Conservation (phyloP, 1,140 invertebrate species). For the Liolophura sinensis region DNA sequence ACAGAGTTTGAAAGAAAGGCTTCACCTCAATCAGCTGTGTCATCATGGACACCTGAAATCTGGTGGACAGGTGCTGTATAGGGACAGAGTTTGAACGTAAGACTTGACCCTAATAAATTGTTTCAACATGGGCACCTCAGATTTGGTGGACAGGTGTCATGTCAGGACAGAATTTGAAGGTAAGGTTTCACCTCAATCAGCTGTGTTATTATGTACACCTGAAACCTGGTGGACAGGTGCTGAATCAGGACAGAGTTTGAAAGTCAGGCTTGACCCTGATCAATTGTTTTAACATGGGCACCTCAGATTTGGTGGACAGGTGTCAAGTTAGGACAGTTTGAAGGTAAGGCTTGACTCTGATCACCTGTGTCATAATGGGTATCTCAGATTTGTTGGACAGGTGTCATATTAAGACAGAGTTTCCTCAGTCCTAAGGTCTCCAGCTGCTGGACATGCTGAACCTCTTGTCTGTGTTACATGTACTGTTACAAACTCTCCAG, state of each 20-base stretch:
- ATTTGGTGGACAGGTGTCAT: too few species aligned
- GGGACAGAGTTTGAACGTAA: constrained; percentile 94
- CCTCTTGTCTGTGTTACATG: too few species aligned
- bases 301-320: too few species aligned
- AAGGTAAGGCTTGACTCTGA: too few species aligned
- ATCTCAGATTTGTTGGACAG: constrained; percentile 65
- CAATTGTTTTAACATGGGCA: too few species aligned
- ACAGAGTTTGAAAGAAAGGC: constrained; percentile 91
- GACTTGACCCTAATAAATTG: constrained; percentile 13
- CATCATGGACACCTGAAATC: constrained; percentile 81
- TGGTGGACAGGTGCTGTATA: constrained; percentile 82
- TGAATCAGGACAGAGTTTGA: constrained; percentile 92
- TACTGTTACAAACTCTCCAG: too few species aligned
- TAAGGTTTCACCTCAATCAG: constrained; percentile 78
- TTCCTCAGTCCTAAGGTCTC: too few species aligned
- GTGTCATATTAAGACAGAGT: constrained; percentile 87
- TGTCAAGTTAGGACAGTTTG: too few species aligned
- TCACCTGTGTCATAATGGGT: too few species aligned
- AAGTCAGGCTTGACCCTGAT: constrained; percentile 65
- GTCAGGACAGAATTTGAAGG: too few species aligned
- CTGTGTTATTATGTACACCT: constrained; percentile 88
- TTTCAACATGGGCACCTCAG: too few species aligned
- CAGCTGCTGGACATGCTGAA: too few species aligned
- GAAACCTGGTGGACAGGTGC: constrained; percentile 79
- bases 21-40: constrained; percentile 90